phyloP scores from a whole-genome alignment of 2,797 vertebrate species.

The Malurus leucopterus region DNA sequence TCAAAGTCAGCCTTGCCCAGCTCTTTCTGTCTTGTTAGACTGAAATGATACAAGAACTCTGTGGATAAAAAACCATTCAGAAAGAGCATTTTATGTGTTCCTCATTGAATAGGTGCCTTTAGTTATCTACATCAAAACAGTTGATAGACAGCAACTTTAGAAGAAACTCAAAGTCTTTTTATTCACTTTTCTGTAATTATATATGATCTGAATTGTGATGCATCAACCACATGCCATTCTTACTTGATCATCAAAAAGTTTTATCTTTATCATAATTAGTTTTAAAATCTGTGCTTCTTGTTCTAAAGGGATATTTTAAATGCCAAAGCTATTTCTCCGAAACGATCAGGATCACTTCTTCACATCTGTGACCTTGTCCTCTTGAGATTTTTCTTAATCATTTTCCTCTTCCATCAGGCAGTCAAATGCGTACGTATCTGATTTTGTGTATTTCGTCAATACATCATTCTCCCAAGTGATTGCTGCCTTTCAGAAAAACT shows the following conservation, averaged over 20 bases:
- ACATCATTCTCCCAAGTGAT: neutral
- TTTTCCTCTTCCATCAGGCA: slow-evolving; percentile 18
- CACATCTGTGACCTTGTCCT: slow-evolving; percentile 8
- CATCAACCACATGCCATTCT: neutral
- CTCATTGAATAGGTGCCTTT: neutral
- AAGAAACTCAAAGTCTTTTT: neutral
- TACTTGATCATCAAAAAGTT: neutral
- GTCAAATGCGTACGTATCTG: neutral
- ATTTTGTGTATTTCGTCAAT: slow-evolving; percentile 24
- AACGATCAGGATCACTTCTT: neutral
- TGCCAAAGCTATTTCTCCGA: neutral
- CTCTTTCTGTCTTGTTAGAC: neutral
- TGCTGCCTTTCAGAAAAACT: neutral
- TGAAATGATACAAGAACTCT: neutral
- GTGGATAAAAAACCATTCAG: neutral
- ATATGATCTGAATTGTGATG: neutral
- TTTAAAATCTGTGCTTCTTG: neutral
- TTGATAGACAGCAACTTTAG: neutral
- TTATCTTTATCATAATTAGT: neutral
- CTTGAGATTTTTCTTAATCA: slow-evolving; percentile 26
- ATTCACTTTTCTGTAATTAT: neutral
- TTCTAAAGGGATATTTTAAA: neutral
- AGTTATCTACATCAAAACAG: neutral
- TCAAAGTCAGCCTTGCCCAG: neutral
- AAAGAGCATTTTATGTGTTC: neutral